These are phyloP conservation scores for Metalampra italica DNA, from an alignment of 2,888 invertebrate genomes.

Conservation along the genomic window DNA sequence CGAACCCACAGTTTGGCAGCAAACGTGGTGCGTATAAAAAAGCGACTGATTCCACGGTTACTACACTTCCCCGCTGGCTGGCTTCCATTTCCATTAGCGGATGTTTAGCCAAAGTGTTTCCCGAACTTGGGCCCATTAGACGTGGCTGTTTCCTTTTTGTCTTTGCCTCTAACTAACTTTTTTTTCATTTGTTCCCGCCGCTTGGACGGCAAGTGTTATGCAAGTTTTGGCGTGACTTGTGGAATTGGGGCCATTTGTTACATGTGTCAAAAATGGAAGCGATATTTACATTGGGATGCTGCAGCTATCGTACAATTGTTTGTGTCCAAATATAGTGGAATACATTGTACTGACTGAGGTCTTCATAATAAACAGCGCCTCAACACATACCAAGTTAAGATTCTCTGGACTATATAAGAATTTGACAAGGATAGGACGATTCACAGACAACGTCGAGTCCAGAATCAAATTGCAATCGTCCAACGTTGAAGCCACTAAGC, in stretches of 20 bases:
- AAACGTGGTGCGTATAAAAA: slow-evolving; percentile 54
- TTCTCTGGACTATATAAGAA: no score
- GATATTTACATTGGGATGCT: background rate
- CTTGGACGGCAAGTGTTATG: slow-evolving; percentile 56
- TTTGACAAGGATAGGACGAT: no score
- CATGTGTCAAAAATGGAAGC: background rate
- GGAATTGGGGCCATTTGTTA: background rate
- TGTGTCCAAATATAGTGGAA: background rate
- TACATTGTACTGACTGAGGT: no score
- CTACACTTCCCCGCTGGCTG: slow-evolving; percentile 48
- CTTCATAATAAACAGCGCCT: no score
- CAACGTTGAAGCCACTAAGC: no score
- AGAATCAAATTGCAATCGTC: no score
- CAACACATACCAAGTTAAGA: no score
- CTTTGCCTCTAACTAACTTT: slow-evolving; percentile 58
- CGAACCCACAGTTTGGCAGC: slow-evolving; percentile 55
- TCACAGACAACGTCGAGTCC: no score
- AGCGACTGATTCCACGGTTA: slow-evolving; percentile 46
- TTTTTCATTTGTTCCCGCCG: slow-evolving; percentile 49
- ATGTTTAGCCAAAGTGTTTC: slow-evolving; percentile 77
- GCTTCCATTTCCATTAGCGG: slow-evolving; percentile 76
- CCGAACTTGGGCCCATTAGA: slow-evolving; percentile 71
- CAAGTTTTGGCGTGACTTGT: slow-evolving; percentile 24
- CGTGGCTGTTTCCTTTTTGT: slow-evolving; percentile 59
- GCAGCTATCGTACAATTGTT: background rate